Evolutionary conservation across 1,140 invertebrate genomes (phyloP), one percentile per base, ranked within the genome.

Genomic region (Drosophila equinoxialis): DNA sequence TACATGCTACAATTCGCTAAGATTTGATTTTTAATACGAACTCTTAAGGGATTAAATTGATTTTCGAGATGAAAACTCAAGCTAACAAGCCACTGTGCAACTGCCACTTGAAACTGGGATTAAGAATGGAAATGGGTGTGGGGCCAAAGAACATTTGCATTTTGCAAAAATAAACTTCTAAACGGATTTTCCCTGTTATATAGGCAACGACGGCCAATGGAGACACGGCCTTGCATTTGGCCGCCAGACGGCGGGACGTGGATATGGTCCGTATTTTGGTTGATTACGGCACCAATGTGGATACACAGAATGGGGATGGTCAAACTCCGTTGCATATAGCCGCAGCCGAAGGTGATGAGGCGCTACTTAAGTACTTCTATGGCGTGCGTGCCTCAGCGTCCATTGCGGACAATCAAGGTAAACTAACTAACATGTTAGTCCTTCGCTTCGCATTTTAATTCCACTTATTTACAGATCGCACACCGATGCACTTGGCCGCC

Each of bases 401-500:
- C 77, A 96, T 99, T 73, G 94, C 96, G 39, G 98, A 99, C 92
- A 97, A 98, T 92, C 97, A 98, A 94, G 95, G 95, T 95, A 14
- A 45, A 13, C 5, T 1, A 20, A 48, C 33, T 39, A 13, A 4
- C 11, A 1, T 13, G 37, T 37, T 3, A 20, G 35, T 6, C 3
- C 6, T 26, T 7, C 30, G 4, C 26, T 5, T 30, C n/a, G 6
- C 30, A 30, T 30, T 6, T 30, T 30, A 30, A 30, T 6, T 2
- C 1, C 4, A 37, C 3, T 39, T 39, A 13, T 39, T 11, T 2
- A 1, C 41, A 96, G 98, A 99, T 93, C 95, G 98, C 42, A 99
- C 98, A 6, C 98, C 98, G 0, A 96, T 99, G 94, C 98, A 99
- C 92, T 93, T 99, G 73, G 99, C 99, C 4, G 98, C 99, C 0